Evolutionary conservation across 2,888 invertebrate genomes (phyloP), one percentile per base, ranked within the genome.

Genomic region (Copidosoma aretas): DNA sequence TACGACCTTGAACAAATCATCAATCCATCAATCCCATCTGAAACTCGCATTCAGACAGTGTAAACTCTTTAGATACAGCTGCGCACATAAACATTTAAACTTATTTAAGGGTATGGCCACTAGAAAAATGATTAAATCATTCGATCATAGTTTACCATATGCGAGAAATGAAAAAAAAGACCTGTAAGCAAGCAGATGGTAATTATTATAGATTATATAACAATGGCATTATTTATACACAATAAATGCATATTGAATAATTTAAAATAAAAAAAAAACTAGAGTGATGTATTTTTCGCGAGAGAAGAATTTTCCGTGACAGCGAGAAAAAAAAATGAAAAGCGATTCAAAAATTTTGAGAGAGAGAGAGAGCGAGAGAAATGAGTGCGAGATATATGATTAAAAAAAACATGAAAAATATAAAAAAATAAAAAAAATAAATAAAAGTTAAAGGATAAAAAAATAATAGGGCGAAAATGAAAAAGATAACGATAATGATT

Each of bases 181-280:
- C 19, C 24, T 58, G 53, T 68, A 59, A 14, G 43, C 32, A 68
- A 71, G 70, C 60, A 63, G 79, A 78, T 77, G 80, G 80, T 81
- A 81, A 81, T 79, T 79, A 82, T 81, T 78, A 81, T 80, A 79
- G 77, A 78, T 80, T 46, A 79, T 81, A 82, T 81, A 79, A 75
- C 76, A 81, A 81, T 79, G 77, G 79, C 80, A 81, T 82, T 81
- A 81, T 82, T 82, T 82, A 80, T 82, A 82, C 81, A 81, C 81
- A 81, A 80, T 81, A 80, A 61, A 82, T 77, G 78, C 80, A 81
- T 81, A 81, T 78, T 81, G 79, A 46, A 46, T 17, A 80, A 81
- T 80, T 77, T 79, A 79, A 80, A 81, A 80, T 78, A 77, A 80
- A 80, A 77, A 68, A 64, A 70, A 63, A 68, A 78, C 73, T 80